Evolutionary conservation across 2,888 invertebrate genomes (phyloP).

Genomic region (Ditula angustiorana): DNA sequence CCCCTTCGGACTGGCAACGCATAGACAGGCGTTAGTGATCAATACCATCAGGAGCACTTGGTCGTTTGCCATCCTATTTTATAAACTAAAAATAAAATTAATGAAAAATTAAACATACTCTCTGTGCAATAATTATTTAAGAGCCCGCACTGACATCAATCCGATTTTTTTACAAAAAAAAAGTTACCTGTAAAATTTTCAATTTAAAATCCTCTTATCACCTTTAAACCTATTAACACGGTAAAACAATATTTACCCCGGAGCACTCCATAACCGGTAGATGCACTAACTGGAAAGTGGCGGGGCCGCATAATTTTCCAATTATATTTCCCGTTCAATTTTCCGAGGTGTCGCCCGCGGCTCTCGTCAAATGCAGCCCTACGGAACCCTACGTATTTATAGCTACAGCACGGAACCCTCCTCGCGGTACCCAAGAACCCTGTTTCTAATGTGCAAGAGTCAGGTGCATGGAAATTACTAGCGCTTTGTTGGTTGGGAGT

Average conservation of each 20-base stretch:
- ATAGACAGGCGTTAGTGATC: too few species aligned
- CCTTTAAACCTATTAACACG: conserved; percentile 38
- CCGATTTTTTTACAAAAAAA: background rate
- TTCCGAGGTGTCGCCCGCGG: conserved; percentile 84
- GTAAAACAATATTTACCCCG: conserved; percentile 38
- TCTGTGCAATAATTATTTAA: too few species aligned
- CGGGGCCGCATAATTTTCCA: conserved; percentile 83
- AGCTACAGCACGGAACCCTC: conserved; percentile 27
- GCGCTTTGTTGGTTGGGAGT: conserved; percentile 25
- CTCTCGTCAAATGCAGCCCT: conserved; percentile 82
- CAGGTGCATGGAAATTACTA: conserved; percentile 60
- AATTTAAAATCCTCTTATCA: conserved; percentile 44
- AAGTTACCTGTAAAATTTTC: conserved; percentile 40
- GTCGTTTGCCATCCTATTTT: too few species aligned
- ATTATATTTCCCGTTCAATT: conserved; percentile 85
- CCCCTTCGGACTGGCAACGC: too few species aligned
- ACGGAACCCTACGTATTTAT: conserved; percentile 50
- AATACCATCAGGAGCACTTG: too few species aligned
- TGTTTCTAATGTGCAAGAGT: conserved; percentile 62
- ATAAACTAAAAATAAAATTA: too few species aligned
- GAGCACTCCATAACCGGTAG: conserved; percentile 45
- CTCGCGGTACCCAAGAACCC: conserved; percentile 43
- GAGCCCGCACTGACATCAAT: background rate
- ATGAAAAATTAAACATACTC: too few species aligned
- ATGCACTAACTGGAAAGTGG: conserved; percentile 62